Evolutionary conservation across 2,888 invertebrate species (phyloP).

Genomic region (Caenorhabditis sp.): DNA sequence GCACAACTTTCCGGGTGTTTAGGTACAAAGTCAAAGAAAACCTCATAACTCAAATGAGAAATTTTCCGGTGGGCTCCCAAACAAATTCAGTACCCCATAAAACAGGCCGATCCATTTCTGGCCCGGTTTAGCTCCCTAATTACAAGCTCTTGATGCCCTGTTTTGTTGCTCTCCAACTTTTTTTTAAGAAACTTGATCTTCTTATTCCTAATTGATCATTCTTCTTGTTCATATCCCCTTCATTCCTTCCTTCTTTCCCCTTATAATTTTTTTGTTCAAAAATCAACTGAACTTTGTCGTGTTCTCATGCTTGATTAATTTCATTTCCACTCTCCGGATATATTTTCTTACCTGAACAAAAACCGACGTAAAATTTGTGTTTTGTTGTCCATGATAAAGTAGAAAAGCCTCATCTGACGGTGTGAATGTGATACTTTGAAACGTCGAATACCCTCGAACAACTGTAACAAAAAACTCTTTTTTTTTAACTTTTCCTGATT

Average conservation of each 20-base stretch:
- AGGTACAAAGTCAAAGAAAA: too few relatives aligned
- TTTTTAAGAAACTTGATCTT: too few relatives aligned
- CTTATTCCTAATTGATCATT: too few relatives aligned
- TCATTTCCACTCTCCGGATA: not conserved
- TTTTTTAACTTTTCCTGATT: not conserved
- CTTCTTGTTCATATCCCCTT: too few relatives aligned
- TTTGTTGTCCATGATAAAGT: conserved; percentile 33
- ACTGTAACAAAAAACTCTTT: not conserved
- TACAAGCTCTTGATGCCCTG: too few relatives aligned
- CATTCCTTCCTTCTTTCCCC: too few relatives aligned
- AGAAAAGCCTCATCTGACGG: conserved; percentile 37
- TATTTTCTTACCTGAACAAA: conserved; percentile 34
- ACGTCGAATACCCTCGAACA: not conserved
- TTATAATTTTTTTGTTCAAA: too few relatives aligned
- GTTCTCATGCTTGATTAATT: not conserved
- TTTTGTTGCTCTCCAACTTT: too few relatives aligned
- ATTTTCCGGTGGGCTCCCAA: not conserved
- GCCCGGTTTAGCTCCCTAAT: too few relatives aligned
- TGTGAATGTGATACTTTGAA: conserved; percentile 26
- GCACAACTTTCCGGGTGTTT: too few relatives aligned
- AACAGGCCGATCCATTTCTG: not conserved
- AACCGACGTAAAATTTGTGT: conserved; percentile 38
- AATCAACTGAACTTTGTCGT: not conserved
- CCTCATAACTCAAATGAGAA: too few relatives aligned
- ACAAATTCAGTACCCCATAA: not conserved